Evolutionary conservation across 2,888 invertebrate genomes (phyloP), one percentile per base, ranked within the genome.

Genomic region (Tricholauxania praeusta): DNA sequence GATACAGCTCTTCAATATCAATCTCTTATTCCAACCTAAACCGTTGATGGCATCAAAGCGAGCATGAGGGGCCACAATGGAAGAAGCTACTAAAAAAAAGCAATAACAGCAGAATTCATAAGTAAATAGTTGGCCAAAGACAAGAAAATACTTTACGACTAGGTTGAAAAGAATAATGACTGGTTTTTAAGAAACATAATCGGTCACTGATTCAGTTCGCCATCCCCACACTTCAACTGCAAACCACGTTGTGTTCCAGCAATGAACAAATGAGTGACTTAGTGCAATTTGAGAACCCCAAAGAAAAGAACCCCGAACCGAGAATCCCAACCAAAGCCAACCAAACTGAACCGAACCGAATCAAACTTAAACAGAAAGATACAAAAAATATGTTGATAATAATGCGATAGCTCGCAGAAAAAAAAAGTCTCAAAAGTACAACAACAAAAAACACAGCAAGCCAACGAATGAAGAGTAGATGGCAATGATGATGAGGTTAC

Each of bases 241-340:
- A 60, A n/a, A 32, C 7, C 15, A n/a, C 28, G 60, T 15, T 32
- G 60, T n/a, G 39, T 12, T 32, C n/a, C 17, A 17, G 22, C 62
- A 28, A 51, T 49, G 51, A 52, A 17, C 49, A 32, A 69, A 47
- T 57, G 60, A 59, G 49, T 59, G 49, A 76, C 76, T 78, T 77
- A 76, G 71, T 79, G 79, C 77, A 79, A 79, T 78, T 78, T 78
- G 79, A 79, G 79, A 78, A 78, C 75, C 76, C 78, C 78, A 76
- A 79, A 78, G 77, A 51, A 32, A 62, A 57, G 62, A 70, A 47
- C 28, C 70, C 48, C 70, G 52, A 69, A 51, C 52, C 48, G 32
- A 60, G 12, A 10, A 57, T 3, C 47, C 39, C 12, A 57, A 17
- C 67, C 15, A 68, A 68, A 68, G 19, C 59, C n/a, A 28, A 15